A percentile compares a stretch with the other conserved stretches of the same genome.
These are phyloP conservation scores for Drosophila parthenogenetica DNA, from an alignment of 2,888 invertebrate genomes.

Conservation along the genomic window DNA sequence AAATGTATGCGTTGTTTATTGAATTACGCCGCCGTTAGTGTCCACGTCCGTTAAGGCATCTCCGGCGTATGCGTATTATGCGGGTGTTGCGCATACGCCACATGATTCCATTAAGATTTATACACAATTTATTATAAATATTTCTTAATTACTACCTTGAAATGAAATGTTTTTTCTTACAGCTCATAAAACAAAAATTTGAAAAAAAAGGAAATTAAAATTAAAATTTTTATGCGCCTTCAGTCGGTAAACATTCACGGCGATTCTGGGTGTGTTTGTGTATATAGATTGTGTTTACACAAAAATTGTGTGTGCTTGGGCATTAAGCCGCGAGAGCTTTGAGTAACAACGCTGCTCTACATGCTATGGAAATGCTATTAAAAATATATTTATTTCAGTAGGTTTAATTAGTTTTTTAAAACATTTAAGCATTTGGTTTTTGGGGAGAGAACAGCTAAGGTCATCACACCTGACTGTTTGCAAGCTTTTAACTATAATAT, in stretches of 20 bases:
- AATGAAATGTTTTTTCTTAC: slow-evolving; percentile 5
- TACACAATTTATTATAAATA: not conserved
- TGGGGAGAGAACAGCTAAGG: too few relatives aligned
- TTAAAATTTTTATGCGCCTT: slow-evolving; percentile 21
- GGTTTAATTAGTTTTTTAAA: too few relatives aligned
- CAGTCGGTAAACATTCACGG: slow-evolving; percentile 22
- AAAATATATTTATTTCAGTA: too few relatives aligned
- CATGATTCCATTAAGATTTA: slow-evolving; percentile 24
- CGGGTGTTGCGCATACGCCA: slow-evolving; percentile 37
- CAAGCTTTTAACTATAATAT: too few relatives aligned
- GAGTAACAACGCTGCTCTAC: not conserved
- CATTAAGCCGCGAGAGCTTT: slow-evolving; percentile 5
- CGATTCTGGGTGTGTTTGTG: slow-evolving; percentile 15
- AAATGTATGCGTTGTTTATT: slow-evolving; percentile 42
- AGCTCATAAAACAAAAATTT: slow-evolving; percentile 40
- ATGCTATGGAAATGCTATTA: not conserved
- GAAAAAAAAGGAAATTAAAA: slow-evolving; percentile 1
- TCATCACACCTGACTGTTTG: too few relatives aligned
- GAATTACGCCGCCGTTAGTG: slow-evolving; percentile 26
- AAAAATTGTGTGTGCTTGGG: slow-evolving; percentile 17
- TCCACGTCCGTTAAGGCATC: not conserved
- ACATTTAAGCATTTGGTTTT: too few relatives aligned
- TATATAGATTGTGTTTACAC: slow-evolving; percentile 11
- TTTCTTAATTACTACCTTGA: slow-evolving; percentile 10
- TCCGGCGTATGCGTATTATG: slow-evolving; percentile 47